phyloP scores from a whole-genome alignment of 2,888 invertebrate species.

The Euclidia mi region DNA sequence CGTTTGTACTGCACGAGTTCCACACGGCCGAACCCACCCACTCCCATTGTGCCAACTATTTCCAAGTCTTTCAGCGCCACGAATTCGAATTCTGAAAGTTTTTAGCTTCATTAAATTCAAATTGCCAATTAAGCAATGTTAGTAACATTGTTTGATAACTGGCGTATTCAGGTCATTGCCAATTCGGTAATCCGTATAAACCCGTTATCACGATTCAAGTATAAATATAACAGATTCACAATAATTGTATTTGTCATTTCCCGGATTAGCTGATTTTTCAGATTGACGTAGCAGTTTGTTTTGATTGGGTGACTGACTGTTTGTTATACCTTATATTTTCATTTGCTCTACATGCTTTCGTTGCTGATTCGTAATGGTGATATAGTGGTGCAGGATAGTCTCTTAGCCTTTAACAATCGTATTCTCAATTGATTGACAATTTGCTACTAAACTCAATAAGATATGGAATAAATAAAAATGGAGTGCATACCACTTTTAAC shows the following conservation, averaged over 20 bases:
- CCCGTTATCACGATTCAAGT: slow-evolving; percentile 14
- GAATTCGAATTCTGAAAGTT: slow-evolving; percentile 91
- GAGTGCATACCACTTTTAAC: slow-evolving; percentile 77
- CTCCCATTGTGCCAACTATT: slow-evolving; percentile 95
- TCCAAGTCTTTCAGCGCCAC: slow-evolving; percentile 94
- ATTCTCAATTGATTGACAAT: too few species aligned
- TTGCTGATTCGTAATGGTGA: too few species aligned
- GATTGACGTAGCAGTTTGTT: neutral
- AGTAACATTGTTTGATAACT: neutral
- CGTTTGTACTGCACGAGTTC: slow-evolving; percentile 92
- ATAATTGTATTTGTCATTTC: neutral
- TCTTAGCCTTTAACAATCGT: too few species aligned
- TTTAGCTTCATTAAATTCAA: too few species aligned
- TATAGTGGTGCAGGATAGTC: too few species aligned
- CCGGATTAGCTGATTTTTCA: neutral
- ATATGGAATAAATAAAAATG: too few species aligned
- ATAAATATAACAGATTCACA: neutral
- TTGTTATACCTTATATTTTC: too few species aligned
- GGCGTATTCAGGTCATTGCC: slow-evolving; percentile 34
- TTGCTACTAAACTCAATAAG: too few species aligned
- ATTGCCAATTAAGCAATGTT: too few species aligned
- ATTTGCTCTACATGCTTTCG: too few species aligned
- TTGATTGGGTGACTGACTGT: too few species aligned
- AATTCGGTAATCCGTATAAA: slow-evolving; percentile 26
- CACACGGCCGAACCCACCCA: slow-evolving; percentile 98